Conservation (phyloP, 2,113 vertebrate species). For the Oreochromis aureus region DNA sequence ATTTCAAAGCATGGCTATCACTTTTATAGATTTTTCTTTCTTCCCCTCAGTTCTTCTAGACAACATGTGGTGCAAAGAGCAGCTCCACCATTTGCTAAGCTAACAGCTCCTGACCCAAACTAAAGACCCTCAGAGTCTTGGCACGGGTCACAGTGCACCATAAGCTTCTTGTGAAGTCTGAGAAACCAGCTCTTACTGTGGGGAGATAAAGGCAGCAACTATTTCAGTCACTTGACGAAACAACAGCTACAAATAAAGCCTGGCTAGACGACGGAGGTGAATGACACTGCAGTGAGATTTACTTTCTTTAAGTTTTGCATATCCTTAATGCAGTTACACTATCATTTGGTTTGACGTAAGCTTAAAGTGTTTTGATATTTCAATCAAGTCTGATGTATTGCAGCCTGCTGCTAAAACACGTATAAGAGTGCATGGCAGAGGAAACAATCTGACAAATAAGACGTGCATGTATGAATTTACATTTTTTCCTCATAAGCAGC, state of each 20-base stretch:
- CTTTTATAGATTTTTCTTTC: neutral
- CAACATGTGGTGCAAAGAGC: neutral
- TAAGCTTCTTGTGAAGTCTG: slow-evolving; percentile 44
- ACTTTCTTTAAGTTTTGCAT: neutral
- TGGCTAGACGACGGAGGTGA: neutral
- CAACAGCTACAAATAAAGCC: slow-evolving; percentile 16
- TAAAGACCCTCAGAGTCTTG: slow-evolving; percentile 15
- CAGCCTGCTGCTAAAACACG: neutral
- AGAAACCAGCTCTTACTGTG: slow-evolving; percentile 25
- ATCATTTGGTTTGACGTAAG: neutral
- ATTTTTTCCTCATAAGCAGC: neutral
- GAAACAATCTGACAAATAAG: neutral
- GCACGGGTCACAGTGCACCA: neutral
- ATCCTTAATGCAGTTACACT: neutral
- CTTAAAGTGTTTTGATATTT: neutral
- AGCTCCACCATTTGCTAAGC: neutral
- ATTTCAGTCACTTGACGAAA: slow-evolving; percentile 24
- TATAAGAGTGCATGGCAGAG: neutral
- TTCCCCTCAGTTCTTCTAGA: neutral
- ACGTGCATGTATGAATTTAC: neutral
- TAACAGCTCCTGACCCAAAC: slow-evolving; percentile 9
- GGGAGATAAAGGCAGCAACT: slow-evolving; percentile 34
- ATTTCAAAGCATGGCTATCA: neutral
- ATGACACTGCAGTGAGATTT: neutral
- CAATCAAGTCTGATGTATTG: neutral